These are phyloP conservation scores for Sarcophaga bullata DNA, from an alignment of 1,140 invertebrate species.

Conservation along the genomic window DNA sequence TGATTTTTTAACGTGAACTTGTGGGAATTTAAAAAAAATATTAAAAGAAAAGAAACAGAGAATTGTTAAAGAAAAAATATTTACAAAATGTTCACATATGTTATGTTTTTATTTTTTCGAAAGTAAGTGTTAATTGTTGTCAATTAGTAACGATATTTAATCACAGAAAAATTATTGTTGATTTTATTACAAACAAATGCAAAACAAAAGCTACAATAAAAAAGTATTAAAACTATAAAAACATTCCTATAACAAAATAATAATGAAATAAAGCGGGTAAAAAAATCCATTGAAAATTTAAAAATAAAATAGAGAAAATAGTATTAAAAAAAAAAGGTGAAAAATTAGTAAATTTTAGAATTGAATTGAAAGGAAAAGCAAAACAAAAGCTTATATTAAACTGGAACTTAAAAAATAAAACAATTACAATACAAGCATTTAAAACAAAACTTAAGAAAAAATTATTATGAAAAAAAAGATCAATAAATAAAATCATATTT, in stretches of 20 bases:
- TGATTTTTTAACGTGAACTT: neutral
- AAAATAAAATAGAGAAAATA: neutral
- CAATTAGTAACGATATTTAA: slow-evolving; percentile 14
- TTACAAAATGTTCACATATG: too few relatives aligned
- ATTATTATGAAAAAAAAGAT: too few relatives aligned
- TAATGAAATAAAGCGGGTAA: neutral
- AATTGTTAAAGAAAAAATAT: too few relatives aligned
- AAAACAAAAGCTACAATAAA: neutral
- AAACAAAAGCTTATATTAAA: neutral
- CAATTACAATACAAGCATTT: too few relatives aligned
- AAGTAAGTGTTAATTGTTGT: neutral
- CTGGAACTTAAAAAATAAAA: too few relatives aligned
- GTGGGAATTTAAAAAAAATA: neutral
- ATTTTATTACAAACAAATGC: neutral
- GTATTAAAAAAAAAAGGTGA: too few relatives aligned
- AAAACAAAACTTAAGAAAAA: too few relatives aligned
- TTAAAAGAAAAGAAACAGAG: too few relatives aligned
- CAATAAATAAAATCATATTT: too few relatives aligned
- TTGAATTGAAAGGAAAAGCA: neutral
- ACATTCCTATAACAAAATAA: neutral
- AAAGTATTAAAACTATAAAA: slow-evolving; percentile 17
- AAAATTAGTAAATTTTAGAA: neutral
- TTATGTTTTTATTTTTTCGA: too few relatives aligned
- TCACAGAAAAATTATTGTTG: neutral
- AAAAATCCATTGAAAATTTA: neutral